Base-by-base conservation (phyloP, 1,140 invertebrate species). In the Drosophila punjabiensis region DNA sequence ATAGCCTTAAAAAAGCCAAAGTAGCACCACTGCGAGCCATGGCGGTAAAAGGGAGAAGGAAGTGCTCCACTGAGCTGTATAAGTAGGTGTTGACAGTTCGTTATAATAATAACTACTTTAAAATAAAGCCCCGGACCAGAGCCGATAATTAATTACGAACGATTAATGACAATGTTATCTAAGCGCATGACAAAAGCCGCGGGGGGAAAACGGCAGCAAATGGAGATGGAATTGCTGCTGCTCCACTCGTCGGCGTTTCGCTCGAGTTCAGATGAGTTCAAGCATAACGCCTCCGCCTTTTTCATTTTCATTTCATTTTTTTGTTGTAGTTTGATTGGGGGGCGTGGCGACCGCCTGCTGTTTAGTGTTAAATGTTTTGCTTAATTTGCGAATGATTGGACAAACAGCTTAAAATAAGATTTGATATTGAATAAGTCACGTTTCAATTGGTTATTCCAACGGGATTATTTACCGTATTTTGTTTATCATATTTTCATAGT, bases 41-140 rank as follows among this genome's bases (percentile, higher is more conserved):
- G 10, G 11, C 24, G 16, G 32, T 13, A 9, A 55, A 24, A 11
- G 66, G 50, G 60, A 32, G 61, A 37, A 35, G 30, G 45, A 39
- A 41, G 30, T 41, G 35, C 76, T 62, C 16, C 56, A 53, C 74
- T 64, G 43, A 18, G 53, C 53, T 79, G 69, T 62, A 76, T 71
- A 71, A 81, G 78, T 79, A 89, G 85, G 85, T 88, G 85, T 88
- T 88, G 85, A 88, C 85, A 88, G 85, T 88, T 88, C 56, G 85
- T 71, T 81, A 71, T 84, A 81, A 89, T 88, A 88, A 89, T 85
- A 81, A 89, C 85, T 79, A 88, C 86, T 89, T 90, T 81, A 79
- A 89, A 88, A 76, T 85, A 71, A 81, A 78, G 77, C 77, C 73
- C 32, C 45, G 61, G 39, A 50, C 69, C 79, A 69, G 43, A 70